phyloP scores from a whole-genome alignment of 2,113 vertebrate species.

The Rhinolophus sinicus region DNA sequence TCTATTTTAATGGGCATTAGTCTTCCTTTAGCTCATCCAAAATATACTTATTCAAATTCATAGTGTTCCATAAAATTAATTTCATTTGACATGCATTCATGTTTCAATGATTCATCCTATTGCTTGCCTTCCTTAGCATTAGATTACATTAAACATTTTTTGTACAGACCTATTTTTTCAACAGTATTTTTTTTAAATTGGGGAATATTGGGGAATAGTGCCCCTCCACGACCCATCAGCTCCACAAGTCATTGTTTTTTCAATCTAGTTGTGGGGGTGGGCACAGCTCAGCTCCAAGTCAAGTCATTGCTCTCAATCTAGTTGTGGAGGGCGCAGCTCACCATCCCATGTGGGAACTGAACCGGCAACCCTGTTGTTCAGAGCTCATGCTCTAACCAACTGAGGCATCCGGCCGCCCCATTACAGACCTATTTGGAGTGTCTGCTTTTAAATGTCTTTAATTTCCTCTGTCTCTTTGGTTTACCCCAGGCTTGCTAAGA shows the following conservation, averaged over 20 bases:
- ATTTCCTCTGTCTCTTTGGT: neutral
- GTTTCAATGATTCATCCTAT: neutral
- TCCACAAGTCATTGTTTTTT: too few species aligned
- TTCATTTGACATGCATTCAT: neutral
- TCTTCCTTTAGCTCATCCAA: neutral
- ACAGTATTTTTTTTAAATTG: too few species aligned
- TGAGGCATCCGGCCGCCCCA: too few species aligned
- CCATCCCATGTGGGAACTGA: too few species aligned
- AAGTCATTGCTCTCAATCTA: too few species aligned
- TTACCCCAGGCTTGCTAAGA: neutral
- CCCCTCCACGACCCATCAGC: too few species aligned
- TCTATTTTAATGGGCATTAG: neutral
- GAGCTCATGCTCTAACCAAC: too few species aligned
- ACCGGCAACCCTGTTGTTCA: too few species aligned
- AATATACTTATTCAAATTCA: neutral
- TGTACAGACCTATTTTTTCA: neutral
- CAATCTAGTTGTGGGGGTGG: too few species aligned
- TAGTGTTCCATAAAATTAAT: neutral
- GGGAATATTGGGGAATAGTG: too few species aligned
- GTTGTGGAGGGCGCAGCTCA: too few species aligned
- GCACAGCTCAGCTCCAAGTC: too few species aligned
- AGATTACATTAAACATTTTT: neutral
- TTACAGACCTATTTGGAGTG: neutral
- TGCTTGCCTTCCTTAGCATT: neutral
- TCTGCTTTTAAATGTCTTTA: neutral